Base-by-base conservation (phyloP, 2,113 vertebrate species). In the Butorides virescens region DNA sequence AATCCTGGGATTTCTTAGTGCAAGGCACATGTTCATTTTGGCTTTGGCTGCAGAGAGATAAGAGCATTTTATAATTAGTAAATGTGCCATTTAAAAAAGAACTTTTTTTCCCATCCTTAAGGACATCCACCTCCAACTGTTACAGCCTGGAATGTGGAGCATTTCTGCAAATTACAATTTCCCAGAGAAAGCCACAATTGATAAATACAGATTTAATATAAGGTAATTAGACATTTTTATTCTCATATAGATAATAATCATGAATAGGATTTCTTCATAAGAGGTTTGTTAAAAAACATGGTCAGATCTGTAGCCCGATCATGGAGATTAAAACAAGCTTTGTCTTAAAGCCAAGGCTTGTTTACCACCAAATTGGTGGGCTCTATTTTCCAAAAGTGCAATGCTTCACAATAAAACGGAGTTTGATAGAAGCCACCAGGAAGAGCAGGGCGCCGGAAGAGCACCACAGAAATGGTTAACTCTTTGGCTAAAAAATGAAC, bases 1-100 rank as follows among this genome's bases (percentile, higher is more conserved):
- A 99, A 99, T 99, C 99, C 99, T 99, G 99, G 99, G 99, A 99
- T 99, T 99, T 99, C 98, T 98, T 99, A 99, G 99, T 99, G 99
- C 99, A 99, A 99, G 99, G 99, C 99, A 99, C 99, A 99, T 99
- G 99, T 99, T 99, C 99, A 98, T 98, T 98, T 99, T 99, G 99
- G 99, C 99, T 98, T 98, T 98, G 98, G 99, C 98, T 99, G 98
- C 97, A 97, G 97, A 98, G 98, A 98, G 98, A 98, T 99, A 98
- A 98, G 98, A 99, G 97, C 98, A 98, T 98, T 98, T 98, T 98
- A 98, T 98, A 98, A 98, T 98, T 99, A 98, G 98, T 98, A 98
- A 98, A 98, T 98, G 98, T 98, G 98, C 98, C 98, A 98, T 98
- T 98, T 98, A 98, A 98, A 98, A 98, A 98, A 98, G 98, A 98